Evolutionary conservation across 2,113 vertebrate species (phyloP).

Genomic region (Peromyscus maniculatus): DNA sequence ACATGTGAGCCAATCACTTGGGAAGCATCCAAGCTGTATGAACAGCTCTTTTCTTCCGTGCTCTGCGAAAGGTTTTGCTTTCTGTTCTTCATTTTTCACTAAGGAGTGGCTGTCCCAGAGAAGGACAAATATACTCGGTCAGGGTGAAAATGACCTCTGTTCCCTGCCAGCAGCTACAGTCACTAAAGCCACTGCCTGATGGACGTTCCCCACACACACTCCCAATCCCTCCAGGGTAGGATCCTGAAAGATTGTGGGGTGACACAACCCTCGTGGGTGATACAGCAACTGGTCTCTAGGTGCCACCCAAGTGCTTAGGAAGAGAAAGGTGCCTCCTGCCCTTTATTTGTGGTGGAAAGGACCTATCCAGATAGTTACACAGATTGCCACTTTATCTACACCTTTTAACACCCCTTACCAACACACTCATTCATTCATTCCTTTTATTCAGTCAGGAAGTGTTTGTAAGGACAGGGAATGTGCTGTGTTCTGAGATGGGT

Average conservation of each 20-base stretch:
- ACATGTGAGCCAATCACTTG: too few relatives aligned
- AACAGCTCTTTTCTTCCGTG: neutral
- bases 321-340: neutral
- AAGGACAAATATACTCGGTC: neutral
- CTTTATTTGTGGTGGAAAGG: neutral
- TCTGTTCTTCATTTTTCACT: neutral
- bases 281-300: neutral
- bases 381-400: neutral
- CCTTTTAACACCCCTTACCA: neutral
- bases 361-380: neutral
- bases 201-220: neutral
- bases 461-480: neutral
- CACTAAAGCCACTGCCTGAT: neutral
- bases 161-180: neutral
- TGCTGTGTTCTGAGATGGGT: neutral
- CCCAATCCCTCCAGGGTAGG: neutral
- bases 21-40: fast-evolving
- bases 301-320: neutral
- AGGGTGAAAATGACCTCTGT: neutral
- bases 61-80: neutral
- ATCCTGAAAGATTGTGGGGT: neutral
- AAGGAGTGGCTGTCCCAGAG: neutral
- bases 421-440: neutral
- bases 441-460: neutral
- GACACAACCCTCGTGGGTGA: neutral